Conservation (phyloP, 2,113 vertebrate genomes). For the Apaloderma vittatum region DNA sequence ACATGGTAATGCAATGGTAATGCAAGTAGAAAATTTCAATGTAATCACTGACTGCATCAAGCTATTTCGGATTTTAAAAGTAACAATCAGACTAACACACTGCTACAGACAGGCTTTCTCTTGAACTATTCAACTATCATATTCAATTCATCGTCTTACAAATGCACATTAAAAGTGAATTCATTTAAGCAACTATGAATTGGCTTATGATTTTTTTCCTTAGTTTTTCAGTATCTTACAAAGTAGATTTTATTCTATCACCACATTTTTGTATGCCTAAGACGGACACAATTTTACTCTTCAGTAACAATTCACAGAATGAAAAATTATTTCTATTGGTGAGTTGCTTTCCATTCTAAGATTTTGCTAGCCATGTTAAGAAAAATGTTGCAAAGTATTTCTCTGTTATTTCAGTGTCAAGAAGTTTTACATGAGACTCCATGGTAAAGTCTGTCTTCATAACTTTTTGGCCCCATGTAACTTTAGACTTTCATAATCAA, state of each 20-base stretch:
- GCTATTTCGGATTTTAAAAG: neutral
- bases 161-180: neutral
- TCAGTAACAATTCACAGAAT: neutral
- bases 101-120: neutral
- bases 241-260: neutral
- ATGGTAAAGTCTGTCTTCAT: neutral
- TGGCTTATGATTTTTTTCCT: neutral
- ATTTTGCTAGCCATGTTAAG: neutral
- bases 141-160: neutral
- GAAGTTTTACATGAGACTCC: neutral
- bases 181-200: neutral
- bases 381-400: neutral
- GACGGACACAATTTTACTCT: neutral
- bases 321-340: neutral
- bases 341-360: neutral
- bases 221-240: neutral
- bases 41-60: neutral
- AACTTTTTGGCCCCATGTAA: neutral
- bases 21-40: neutral
- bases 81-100: neutral
- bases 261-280: neutral
- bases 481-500: neutral
- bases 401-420: neutral
- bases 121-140: neutral
- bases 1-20: neutral